Evolutionary conservation across 2,113 vertebrate species (phyloP).

Genomic region (Strix uralensis): DNA sequence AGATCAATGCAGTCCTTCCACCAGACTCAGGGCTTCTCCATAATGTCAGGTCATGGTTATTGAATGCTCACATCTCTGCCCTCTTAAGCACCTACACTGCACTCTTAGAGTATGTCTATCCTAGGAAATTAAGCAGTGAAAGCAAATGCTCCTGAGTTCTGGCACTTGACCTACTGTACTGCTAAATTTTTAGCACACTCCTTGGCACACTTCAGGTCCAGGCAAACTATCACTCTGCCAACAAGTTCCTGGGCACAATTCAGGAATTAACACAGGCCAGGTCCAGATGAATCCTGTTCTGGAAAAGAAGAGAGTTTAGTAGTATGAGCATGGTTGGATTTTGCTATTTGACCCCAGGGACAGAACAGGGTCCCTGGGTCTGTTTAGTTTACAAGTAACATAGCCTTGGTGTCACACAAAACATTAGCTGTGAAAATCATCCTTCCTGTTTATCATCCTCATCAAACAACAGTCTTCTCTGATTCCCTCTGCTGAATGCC

Average conservation of each 20-base stretch:
- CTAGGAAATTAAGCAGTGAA: neutral
- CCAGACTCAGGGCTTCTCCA: neutral
- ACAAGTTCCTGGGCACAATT: neutral
- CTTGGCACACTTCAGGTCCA: neutral
- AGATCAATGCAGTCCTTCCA: neutral
- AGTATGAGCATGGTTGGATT: neutral
- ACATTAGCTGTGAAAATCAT: neutral
- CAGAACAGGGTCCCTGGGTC: neutral
- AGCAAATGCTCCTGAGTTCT: neutral
- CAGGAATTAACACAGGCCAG: neutral
- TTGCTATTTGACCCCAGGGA: neutral
- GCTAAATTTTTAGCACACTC: neutral
- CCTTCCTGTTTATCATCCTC: neutral
- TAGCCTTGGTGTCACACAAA: neutral
- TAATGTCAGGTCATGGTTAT: neutral
- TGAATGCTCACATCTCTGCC: neutral
- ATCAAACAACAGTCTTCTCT: neutral
- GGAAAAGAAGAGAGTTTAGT: neutral
- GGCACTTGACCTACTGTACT: neutral
- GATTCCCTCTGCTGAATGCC: neutral
- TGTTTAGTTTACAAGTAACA: neutral
- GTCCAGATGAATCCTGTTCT: neutral
- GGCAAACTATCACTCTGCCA: neutral
- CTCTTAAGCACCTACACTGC: neutral
- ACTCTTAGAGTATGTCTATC: neutral